A percentile compares a stretch with the other conserved stretches of the same genome.
phyloP scores from a whole-genome alignment of 2,888 invertebrate species.

The Artemia sp. region DNA sequence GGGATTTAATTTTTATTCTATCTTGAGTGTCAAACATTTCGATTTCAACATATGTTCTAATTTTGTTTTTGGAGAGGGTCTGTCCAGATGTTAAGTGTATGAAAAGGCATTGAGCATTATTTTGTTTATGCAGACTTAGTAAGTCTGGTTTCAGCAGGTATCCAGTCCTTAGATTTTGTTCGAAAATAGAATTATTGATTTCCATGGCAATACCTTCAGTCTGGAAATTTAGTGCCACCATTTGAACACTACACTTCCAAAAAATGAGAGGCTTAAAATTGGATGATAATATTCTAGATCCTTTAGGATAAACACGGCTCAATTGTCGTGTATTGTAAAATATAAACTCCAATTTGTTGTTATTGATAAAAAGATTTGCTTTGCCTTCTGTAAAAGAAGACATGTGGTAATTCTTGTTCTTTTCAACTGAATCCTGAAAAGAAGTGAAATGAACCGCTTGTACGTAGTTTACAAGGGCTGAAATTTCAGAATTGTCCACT shows the following conservation, averaged over 20 bases:
- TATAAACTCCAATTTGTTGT: conserved; percentile 60
- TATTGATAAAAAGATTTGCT: conserved; percentile 76
- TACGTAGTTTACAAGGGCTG: too few species aligned
- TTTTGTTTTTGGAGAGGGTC: conserved; percentile 75
- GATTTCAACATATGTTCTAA: conserved; percentile 87
- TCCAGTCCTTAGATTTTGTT: conserved; percentile 69
- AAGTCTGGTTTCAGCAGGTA: conserved; percentile 74
- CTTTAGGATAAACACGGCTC: conserved; percentile 80
- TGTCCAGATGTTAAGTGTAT: conserved; percentile 86
- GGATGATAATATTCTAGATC: conserved; percentile 84
- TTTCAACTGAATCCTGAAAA: too few species aligned
- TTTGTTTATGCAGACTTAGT: too few species aligned
- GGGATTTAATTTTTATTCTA: conserved; percentile 73
- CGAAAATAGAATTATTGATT: conserved; percentile 80
- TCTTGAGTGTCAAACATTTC: conserved; percentile 95
- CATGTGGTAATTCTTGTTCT: conserved; percentile 56
- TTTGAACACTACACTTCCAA: conserved; percentile 84
- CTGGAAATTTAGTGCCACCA: conserved; percentile 78
- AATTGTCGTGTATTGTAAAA: conserved; percentile 78
- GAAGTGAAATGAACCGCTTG: too few species aligned
- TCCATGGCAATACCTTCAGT: conserved; percentile 79
- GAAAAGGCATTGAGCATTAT: too few species aligned
- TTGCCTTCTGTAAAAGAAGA: conserved; percentile 81
- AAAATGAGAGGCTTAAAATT: conserved; percentile 89
- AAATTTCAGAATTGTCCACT: conserved; percentile 37